Evolutionary conservation across 2,888 invertebrate species (phyloP).

Genomic region (Leptura quadrifasciata): DNA sequence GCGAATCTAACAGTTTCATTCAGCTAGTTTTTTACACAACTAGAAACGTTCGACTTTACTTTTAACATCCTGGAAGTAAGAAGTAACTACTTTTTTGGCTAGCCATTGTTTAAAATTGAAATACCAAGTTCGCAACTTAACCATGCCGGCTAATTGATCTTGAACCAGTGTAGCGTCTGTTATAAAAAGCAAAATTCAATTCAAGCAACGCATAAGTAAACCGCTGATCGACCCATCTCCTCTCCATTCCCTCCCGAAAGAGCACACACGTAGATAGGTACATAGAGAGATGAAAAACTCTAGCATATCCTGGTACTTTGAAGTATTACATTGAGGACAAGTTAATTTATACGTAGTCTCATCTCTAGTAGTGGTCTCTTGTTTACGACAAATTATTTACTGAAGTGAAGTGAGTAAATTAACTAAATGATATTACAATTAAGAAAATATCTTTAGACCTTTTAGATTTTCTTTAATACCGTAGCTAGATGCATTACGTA

Average conservation of each 20-base stretch:
- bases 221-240: constrained; percentile 28
- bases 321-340: constrained; percentile 38
- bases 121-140: no score
- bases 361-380: constrained; percentile 40
- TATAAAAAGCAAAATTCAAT: neutral
- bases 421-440: constrained; percentile 8
- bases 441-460: constrained; percentile 38
- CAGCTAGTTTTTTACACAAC: no score
- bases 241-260: constrained; percentile 57
- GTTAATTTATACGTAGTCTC: constrained; percentile 34
- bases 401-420: constrained; percentile 43
- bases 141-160: no score
- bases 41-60: no score
- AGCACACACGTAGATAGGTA: constrained; percentile 71
- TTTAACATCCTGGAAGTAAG: no score
- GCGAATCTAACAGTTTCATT: no score
- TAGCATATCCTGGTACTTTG: constrained; percentile 43
- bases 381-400: constrained; percentile 33
- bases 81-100: no score
- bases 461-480: constrained; percentile 45
- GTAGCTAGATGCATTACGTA: constrained; percentile 60
- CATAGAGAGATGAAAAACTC: constrained; percentile 71
- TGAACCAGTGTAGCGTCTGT: neutral
- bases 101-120: no score
- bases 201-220: neutral